These are phyloP conservation scores for Neostethus bicornis DNA, from an alignment of 2,797 vertebrate species.

Conservation along the genomic window DNA sequence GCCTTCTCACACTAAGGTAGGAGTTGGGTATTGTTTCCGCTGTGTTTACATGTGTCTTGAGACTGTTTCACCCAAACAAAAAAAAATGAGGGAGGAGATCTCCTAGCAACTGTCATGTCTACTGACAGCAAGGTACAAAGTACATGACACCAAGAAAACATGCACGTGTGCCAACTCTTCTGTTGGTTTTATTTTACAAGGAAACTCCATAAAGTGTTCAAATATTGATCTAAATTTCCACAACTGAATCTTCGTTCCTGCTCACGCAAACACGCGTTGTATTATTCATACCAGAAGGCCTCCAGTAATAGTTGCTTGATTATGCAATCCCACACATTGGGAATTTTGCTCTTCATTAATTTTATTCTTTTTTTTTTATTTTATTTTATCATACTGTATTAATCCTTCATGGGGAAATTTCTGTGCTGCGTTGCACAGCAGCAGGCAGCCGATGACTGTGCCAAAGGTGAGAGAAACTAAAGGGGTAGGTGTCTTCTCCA, in stretches of 20 bases:
- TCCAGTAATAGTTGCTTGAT: neutral
- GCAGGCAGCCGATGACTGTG: too few relatives aligned
- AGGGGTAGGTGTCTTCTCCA: too few relatives aligned
- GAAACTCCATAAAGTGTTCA: conserved; percentile 44
- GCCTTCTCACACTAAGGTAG: conserved; percentile 5
- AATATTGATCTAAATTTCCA: conserved; percentile 36
- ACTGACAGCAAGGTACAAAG: conserved; percentile 8
- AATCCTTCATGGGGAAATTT: too few relatives aligned
- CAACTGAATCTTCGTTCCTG: conserved; percentile 12
- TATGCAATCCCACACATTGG: neutral
- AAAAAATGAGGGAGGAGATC: neutral
- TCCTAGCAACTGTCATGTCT: conserved; percentile 31
- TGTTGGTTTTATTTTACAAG: conserved; percentile 34
- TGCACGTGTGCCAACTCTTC: neutral
- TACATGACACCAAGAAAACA: conserved; percentile 9
- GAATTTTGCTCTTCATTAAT: too few relatives aligned
- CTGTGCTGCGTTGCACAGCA: too few relatives aligned
- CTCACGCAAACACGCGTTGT: neutral
- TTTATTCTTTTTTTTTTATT: too few relatives aligned
- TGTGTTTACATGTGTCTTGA: conserved; percentile 34
- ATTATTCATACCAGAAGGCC: neutral
- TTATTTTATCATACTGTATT: too few relatives aligned
- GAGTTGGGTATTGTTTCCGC: conserved; percentile 35
- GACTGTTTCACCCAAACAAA: conserved; percentile 17
- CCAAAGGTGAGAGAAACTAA: too few relatives aligned